Evolutionary conservation across 2,888 invertebrate species (phyloP), one percentile per base, ranked within the genome.

Genomic region (Epinotia demarniana): DNA sequence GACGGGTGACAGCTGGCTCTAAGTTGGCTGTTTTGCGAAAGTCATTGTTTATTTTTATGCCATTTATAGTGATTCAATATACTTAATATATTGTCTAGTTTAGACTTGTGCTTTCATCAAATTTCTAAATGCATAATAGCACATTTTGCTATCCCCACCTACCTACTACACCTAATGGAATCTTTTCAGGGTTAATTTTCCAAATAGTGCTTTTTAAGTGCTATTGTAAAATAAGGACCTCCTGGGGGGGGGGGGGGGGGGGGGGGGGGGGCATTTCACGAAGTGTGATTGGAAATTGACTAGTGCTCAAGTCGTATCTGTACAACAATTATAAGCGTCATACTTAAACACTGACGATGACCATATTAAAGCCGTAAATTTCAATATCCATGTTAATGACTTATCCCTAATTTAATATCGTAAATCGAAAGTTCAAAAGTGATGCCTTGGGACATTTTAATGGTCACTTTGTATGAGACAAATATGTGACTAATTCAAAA

Each of bases 1-100:
- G 73, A 78, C 77, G 75, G 84, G 86, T 81, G 91, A 89, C 89
- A 86, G 80, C 81, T 86, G 83, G 79, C 78, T 82, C 79, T 81
- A 83, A 81, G 83, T 78, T 79, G 70, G 77, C 55, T 67, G 75
- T 72, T 76, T 74, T 39, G 73, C 39, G 74, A 64, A 64, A 70
- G 39, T 33, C 60, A 63, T 62, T 58, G 27, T 46, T 62, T 74
- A 18, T 57, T 55, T 23, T 19, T 60, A 39, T 39, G 3, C 5
- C 33, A 49, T 4, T 27, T n/a, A 4, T 46, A 39, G 39, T 39
- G 23, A 43, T 68, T 13, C 19, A 68, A 27, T 66, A 53, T 55
- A 33, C 0, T 16, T 9, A 19, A 39, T 12, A 2, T 27, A 27
- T 27, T 27, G 23, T 27, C 23, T 27, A 27, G 23, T 33, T 33